Base-by-base conservation (phyloP, 2,888 invertebrate genomes). In the Lordiphosa andalusiaca region DNA sequence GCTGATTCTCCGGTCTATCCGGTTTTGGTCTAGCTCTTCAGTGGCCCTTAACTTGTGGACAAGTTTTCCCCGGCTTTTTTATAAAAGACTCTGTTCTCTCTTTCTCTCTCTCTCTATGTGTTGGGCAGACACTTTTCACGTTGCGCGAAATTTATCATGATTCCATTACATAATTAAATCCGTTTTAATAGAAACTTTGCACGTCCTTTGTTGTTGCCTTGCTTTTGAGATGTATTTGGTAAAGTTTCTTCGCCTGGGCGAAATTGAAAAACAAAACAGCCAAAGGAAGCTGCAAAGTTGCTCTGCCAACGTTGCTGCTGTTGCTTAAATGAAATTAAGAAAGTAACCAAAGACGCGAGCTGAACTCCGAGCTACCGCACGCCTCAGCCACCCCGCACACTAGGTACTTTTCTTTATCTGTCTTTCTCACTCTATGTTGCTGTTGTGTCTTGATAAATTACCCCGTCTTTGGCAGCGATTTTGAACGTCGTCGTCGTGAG, bases 81-180 rank as follows among this genome's bases (percentile, higher is more conserved):
- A 30, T 38, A 49, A 39, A 23, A 44, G 48, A 48, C 38, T 49
- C 16, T 41, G 19, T 3, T 19, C 19, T 19, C 44, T 16, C 40
- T 5, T n/a, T 10, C 33, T 44, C 16, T 6, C 16, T 10, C 16
- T 33, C 44, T 7, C 44, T 16, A 5, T 16, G 10, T 25, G 13
- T 25, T 68, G 64, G 70, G 71, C 78, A 71, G 84, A 78, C 82
- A 81, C 77, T 78, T 77, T 77, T 81, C 82, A 81, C 73, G 85
- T 82, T 72, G 84, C 85, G 80, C 74, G 77, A 82, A 82, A 86
- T 86, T 84, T 82, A 85, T 84, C 86, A 86, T 80, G 84, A 84
- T 86, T 81, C 85, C 86, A 86, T 86, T 87, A 87, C 85, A 84
- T 86, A 86, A 86, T 86, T 86, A 86, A 87, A 87, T 86, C 85